Base-by-base conservation (phyloP, 2,888 invertebrate species). In the Brenthis daphne region DNA sequence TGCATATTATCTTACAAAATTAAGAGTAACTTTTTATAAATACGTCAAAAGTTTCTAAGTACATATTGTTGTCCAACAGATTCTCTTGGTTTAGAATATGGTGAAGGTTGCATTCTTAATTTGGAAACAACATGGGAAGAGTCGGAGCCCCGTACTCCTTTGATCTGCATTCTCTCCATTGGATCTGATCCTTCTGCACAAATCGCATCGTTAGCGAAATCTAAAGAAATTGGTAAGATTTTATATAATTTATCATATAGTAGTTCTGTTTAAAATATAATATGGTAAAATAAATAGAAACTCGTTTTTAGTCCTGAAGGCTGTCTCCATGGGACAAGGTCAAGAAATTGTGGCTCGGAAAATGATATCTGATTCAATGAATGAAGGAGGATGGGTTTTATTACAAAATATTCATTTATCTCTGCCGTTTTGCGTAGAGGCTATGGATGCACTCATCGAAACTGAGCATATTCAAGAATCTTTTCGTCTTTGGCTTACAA, bases 241-340 rank as follows among this genome's bases (percentile, higher is more conserved):
- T 8, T 43, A 11, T 43, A 43, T 8, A 11, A 43, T 43, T 11
- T 11, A 11, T 43, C 1, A 43, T 43, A 43, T 11, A 43, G 3
- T 43, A 43, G 11, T 43, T 11, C 11, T 43, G 11, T 43, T 43
- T 43, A 43, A 43, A 43, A 43, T 43, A 43, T 29, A 29, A 29
- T 43, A 43, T 43, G 37, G 37, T 43, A 2, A 43, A 43, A 43
- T 43, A 43, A 43, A 8, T 43, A 43, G 8, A 43, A 11, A 43
- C 37, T 11, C 37, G 6, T 43, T 43, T 43, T 43, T 80, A 97
- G 97, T 93, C 69, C 84, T 97, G 14, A 96, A 96, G 82, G 95
- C 97, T 0, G 98, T 99, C 6, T 99, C 99, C 6, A 99, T 99
- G 99, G 99, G 99, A 3, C 99, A 99, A 94, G 99, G 99, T 0